Conservation (phyloP, 2,888 invertebrate genomes). For the Andrena haemorrhoa region DNA sequence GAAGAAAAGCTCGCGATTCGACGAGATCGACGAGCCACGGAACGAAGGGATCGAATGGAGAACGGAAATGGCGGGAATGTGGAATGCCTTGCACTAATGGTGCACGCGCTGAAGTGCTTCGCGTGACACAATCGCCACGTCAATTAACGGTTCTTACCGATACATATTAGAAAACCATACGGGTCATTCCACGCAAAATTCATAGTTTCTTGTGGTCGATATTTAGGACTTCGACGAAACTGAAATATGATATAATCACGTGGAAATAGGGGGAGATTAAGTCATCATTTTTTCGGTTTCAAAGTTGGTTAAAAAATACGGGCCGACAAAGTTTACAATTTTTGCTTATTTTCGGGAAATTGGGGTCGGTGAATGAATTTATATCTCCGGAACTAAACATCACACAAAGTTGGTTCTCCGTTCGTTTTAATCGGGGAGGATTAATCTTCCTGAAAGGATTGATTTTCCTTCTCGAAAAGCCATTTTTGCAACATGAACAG, state of each 20-base stretch:
- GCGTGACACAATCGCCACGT: conserved; percentile 14
- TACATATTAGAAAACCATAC: neutral
- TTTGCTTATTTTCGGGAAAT: too few species aligned
- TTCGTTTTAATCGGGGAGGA: too few species aligned
- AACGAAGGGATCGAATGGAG: conserved; percentile 57
- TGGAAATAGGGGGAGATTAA: neutral
- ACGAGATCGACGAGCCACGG: conserved; percentile 19
- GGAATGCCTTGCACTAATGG: conserved; percentile 22
- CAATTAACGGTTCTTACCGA: conserved; percentile 18
- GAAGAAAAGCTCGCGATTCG: conserved; percentile 48
- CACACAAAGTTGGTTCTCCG: too few species aligned
- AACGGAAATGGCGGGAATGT: conserved; percentile 57
- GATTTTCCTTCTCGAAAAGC: too few species aligned
- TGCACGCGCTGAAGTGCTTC: conserved; percentile 4
- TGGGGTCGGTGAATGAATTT: too few species aligned
- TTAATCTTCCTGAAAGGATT: too few species aligned
- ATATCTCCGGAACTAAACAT: too few species aligned
- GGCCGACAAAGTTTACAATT: too few species aligned
- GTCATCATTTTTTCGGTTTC: too few species aligned
- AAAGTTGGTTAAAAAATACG: too few species aligned
- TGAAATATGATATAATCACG: neutral
- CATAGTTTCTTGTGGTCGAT: neutral
- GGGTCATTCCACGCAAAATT: neutral
- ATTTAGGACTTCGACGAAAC: neutral
- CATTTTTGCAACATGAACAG: too few species aligned